Evolutionary conservation across 2,888 invertebrate genomes (phyloP).

Genomic region (Andrena marginata): DNA sequence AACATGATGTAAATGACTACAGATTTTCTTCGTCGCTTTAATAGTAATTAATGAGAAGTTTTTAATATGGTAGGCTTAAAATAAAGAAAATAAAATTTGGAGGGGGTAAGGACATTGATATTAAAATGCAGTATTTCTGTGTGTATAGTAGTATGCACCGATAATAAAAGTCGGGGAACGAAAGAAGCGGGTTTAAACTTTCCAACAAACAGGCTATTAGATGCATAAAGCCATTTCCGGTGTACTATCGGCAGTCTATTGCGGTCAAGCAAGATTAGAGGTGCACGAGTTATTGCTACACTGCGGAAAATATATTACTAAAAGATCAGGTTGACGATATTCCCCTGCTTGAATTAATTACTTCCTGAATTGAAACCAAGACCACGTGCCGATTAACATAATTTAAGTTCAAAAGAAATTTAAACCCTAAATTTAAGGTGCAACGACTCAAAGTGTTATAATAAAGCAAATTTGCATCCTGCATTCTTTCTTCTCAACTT

Average conservation of each 20-base stretch:
- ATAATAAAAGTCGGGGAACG: constrained; percentile 4
- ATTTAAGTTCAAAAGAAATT: no score
- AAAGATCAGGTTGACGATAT: neutral
- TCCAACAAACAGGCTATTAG: neutral
- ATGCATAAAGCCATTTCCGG: constrained; percentile 26
- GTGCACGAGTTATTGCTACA: neutral
- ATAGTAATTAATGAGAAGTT: neutral
- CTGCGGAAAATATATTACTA: neutral
- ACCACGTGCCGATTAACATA: no score
- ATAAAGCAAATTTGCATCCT: no score
- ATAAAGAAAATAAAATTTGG: no score
- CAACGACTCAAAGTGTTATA: no score
- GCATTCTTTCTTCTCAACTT: no score
- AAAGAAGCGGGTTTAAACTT: constrained; percentile 10
- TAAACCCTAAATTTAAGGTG: no score
- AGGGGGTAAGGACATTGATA: neutral
- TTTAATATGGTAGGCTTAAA: neutral
- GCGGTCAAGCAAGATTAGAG: constrained; percentile 33
- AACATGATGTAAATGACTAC: no score
- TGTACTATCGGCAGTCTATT: constrained; percentile 16
- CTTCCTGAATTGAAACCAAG: no score
- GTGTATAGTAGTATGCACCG: neutral
- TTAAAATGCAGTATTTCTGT: neutral
- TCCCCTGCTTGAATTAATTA: neutral
- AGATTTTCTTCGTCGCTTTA: no score